phyloP scores from a whole-genome alignment of 2,888 invertebrate genomes.

The Phyllotreta cruciferae region DNA sequence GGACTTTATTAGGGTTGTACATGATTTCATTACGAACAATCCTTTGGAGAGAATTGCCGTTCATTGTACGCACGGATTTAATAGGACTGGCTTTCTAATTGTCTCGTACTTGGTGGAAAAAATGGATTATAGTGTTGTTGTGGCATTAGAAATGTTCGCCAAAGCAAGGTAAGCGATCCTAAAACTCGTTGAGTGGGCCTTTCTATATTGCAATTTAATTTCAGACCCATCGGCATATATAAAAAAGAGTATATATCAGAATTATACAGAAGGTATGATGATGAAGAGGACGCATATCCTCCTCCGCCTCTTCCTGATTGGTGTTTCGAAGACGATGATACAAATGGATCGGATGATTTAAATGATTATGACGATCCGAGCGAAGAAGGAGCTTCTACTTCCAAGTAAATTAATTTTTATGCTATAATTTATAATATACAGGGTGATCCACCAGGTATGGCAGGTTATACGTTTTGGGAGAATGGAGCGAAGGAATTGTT shows the following conservation, averaged over 20 bases:
- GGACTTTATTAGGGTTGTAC: conserved; percentile 83
- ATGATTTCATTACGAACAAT: conserved; percentile 77
- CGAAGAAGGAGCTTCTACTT: conserved; percentile 44
- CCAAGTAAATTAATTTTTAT: conserved; percentile 31
- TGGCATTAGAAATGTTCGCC: conserved; percentile 81
- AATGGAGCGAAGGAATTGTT: no score
- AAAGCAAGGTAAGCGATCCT: conserved; percentile 65
- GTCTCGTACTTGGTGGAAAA: conserved; percentile 88
- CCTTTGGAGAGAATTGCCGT: conserved; percentile 83
- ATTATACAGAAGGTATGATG: conserved; percentile 82
- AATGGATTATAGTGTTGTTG: conserved; percentile 83
- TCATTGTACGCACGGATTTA: conserved; percentile 98
- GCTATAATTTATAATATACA: no score
- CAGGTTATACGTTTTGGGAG: no score
- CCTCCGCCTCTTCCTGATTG: conserved; percentile 86
- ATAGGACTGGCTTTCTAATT: conserved; percentile 95
- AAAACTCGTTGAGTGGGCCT: conserved; percentile 5
- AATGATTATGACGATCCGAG: conserved; percentile 40
- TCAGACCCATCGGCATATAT: conserved; percentile 94
- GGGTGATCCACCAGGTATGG: no score
- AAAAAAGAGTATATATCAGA: conserved; percentile 94
- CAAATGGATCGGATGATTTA: conserved; percentile 44
- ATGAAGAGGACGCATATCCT: conserved; percentile 70
- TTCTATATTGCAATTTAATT: neutral
- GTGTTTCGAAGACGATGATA: conserved; percentile 70